Conservation (phyloP, 2,888 invertebrate genomes). For the Dioctria linearis region DNA sequence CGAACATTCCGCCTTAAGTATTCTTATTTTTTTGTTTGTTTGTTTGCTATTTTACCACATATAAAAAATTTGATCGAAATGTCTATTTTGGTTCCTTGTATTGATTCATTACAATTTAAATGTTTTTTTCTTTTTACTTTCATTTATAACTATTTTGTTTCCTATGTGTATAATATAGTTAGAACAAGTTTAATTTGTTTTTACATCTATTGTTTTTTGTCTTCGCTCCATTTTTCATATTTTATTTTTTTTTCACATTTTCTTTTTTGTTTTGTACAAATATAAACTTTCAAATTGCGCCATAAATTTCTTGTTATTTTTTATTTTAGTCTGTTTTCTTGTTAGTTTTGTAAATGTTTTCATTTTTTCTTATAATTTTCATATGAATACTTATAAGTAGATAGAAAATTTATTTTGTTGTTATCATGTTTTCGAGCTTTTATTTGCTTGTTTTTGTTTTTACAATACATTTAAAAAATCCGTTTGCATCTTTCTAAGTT, state of each 20-base stretch:
- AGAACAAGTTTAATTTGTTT: background rate
- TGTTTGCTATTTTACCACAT: constrained; percentile 3
- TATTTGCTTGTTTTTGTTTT: constrained; percentile 48
- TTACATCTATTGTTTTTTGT: constrained; percentile 27
- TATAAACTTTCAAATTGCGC: constrained; percentile 46
- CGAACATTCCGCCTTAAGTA: too few species aligned
- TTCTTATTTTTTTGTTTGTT: too few species aligned
- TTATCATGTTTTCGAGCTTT: background rate
- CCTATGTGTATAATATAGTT: constrained; percentile 1
- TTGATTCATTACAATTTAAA: background rate
- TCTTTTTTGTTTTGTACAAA: constrained; percentile 36
- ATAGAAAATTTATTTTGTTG: constrained; percentile 25
- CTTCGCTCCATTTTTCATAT: background rate
- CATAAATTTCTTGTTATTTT: constrained; percentile 26
- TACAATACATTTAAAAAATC: constrained; percentile 39
- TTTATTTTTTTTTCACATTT: constrained; percentile 3
- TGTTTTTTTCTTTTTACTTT: constrained; percentile 25
- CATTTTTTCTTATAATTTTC: constrained; percentile 12
- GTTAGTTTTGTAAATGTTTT: constrained; percentile 3
- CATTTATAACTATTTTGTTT: constrained; percentile 13
- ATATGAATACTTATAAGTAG: constrained; percentile 1
- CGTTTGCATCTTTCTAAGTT: constrained; percentile 18
- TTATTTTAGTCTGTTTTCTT: constrained; percentile 13
- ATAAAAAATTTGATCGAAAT: constrained; percentile 41
- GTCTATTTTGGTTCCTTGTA: constrained; percentile 42